These are phyloP conservation scores for Xenopus petersii DNA, from an alignment of 2,797 vertebrate genomes.

Conservation along the genomic window DNA sequence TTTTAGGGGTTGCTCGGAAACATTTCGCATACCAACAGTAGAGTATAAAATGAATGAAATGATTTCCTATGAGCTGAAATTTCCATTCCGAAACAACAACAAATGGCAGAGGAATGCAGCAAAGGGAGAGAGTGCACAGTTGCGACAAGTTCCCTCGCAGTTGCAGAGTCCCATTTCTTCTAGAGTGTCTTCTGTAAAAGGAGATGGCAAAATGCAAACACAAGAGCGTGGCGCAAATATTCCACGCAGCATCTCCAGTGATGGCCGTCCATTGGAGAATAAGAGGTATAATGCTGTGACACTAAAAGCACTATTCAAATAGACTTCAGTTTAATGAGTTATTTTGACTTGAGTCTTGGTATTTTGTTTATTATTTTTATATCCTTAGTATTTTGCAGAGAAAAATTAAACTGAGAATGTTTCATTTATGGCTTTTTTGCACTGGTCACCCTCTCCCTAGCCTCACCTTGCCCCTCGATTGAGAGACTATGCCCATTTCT, in stretches of 20 bases:
- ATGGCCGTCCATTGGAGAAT: slow-evolving; percentile 84
- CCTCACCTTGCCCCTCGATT: no score
- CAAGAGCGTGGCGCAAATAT: slow-evolving; percentile 75
- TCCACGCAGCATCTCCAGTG: slow-evolving; percentile 92
- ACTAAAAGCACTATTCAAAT: no score
- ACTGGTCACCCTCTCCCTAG: no score
- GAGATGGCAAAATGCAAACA: slow-evolving; percentile 75
- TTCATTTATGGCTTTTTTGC: no score
- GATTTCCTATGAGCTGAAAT: slow-evolving; percentile 90
- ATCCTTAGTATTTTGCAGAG: no score
- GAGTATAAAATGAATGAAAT: slow-evolving; percentile 96
- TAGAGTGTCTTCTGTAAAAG: slow-evolving; percentile 73
- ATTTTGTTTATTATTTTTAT: no score
- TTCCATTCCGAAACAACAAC: slow-evolving; percentile 88
- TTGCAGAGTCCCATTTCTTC: slow-evolving; percentile 76
- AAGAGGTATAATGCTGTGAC: slow-evolving; percentile 68
- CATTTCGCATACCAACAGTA: slow-evolving; percentile 92
- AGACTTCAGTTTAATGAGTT: no score
- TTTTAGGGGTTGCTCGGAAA: slow-evolving; percentile 89
- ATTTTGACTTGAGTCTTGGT: no score
- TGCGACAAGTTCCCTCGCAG: slow-evolving; percentile 73
- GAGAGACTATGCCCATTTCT: no score
- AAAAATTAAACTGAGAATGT: no score
- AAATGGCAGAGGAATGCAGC: slow-evolving; percentile 89
- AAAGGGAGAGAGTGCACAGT: slow-evolving; percentile 68